Evolutionary conservation across 2,888 invertebrate genomes (phyloP).

Genomic region (Brenthis ino): DNA sequence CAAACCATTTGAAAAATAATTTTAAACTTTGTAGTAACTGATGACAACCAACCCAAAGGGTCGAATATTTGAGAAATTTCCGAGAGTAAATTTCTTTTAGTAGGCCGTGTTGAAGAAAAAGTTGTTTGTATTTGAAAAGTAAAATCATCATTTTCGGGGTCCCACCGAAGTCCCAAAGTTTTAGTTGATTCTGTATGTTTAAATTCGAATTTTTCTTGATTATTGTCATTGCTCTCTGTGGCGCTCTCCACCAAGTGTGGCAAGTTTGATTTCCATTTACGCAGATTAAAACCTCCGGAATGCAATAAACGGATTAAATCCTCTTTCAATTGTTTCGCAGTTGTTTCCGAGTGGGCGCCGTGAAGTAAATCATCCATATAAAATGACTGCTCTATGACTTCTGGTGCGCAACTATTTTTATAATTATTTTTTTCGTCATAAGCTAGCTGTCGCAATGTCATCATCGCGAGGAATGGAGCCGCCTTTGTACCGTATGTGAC

Average conservation of each 20-base stretch:
- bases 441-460: conserved; percentile 37
- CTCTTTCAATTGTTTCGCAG: too few relatives aligned
- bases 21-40: neutral
- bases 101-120: neutral
- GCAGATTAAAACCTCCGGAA: too few relatives aligned
- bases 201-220: neutral
- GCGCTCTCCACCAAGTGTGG: too few relatives aligned
- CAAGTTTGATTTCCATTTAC: too few relatives aligned
- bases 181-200: neutral
- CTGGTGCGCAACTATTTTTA: neutral
- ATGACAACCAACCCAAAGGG: neutral
- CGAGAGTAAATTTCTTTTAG: neutral
- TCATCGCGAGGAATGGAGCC: conserved; percentile 40
- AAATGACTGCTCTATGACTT: conserved; percentile 12
- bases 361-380: conserved; percentile 28
- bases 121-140: neutral
- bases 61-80: neutral
- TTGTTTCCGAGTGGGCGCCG: neutral
- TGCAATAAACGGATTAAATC: too few relatives aligned
- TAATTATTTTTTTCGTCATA: conserved; percentile 28
- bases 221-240: too few relatives aligned
- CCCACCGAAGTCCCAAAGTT: too few relatives aligned
- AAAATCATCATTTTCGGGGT: too few relatives aligned
- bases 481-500: conserved; percentile 38
- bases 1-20: neutral